Percentiles rank a stretch among this genome's conserved stretches.
These are phyloP conservation scores for Cyanocitta stelleri DNA, from an alignment of 2,113 vertebrate genomes.

Conservation along the genomic window DNA sequence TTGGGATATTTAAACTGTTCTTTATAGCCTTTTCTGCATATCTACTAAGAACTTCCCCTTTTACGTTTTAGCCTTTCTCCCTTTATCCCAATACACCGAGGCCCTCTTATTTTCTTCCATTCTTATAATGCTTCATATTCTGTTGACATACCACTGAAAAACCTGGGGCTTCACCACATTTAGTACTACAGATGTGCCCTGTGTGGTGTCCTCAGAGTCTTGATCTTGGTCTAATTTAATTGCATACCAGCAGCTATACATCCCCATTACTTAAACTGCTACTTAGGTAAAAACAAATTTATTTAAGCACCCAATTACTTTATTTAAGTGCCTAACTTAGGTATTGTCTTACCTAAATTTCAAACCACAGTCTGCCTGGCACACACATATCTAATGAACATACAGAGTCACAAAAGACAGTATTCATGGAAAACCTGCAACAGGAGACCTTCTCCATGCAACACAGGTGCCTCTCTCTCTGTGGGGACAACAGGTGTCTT, in stretches of 20 bases:
- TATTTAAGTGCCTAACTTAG: neutral
- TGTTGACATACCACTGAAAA: neutral
- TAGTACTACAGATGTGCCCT: neutral
- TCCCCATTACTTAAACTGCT: neutral
- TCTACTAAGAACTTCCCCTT: neutral
- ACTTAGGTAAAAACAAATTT: neutral
- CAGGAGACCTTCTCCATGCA: neutral
- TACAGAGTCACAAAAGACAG: neutral
- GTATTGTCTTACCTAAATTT: neutral
- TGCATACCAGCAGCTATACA: neutral
- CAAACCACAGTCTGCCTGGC: neutral
- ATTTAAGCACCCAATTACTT: neutral
- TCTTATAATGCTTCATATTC: neutral
- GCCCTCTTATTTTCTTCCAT: neutral
- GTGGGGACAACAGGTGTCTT: neutral
- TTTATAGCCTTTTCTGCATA: neutral
- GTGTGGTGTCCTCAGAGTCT: neutral
- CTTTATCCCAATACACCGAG: neutral
- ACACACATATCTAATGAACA: neutral
- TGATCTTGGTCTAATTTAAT: neutral
- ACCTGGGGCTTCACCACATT: rapidly evolving
- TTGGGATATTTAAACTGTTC: neutral
- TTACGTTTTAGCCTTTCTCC: neutral
- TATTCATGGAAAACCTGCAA: neutral
- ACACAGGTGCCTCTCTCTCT: neutral